Evolutionary conservation across 1,140 invertebrate species (phyloP).

Genomic region (Diorhabda carinulata): DNA sequence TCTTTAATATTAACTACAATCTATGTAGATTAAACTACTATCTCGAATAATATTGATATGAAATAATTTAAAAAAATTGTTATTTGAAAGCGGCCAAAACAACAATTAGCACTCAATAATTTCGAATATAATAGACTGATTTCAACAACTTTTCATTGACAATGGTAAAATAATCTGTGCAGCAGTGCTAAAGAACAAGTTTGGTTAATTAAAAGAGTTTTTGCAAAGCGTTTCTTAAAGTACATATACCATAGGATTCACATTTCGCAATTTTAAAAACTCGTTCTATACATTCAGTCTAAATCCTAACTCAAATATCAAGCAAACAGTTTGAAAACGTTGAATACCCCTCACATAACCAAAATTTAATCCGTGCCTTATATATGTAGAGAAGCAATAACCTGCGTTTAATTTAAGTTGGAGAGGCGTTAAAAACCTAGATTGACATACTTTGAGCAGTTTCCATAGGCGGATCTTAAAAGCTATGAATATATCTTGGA

Average conservation of each 20-base stretch:
- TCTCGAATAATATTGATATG: too few relatives aligned
- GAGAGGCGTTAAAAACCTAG: conserved; percentile 16
- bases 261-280: conserved; percentile 8
- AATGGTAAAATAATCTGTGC: too few relatives aligned
- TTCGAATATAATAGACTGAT: too few relatives aligned
- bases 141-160: too few relatives aligned
- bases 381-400: conserved; percentile 20
- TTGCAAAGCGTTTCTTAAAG: conserved; percentile 2
- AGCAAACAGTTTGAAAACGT: conserved; percentile 11
- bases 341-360: conserved; percentile 16
- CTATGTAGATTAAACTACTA: too few relatives aligned
- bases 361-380: conserved; percentile 17
- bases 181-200: neutral
- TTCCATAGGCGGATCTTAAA: neutral
- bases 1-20: too few relatives aligned
- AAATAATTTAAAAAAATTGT: too few relatives aligned
- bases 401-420: conserved; percentile 21
- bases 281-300: conserved; percentile 18
- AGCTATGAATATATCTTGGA: too few relatives aligned
- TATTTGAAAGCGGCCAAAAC: too few relatives aligned
- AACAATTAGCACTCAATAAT: too few relatives aligned
- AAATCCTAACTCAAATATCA: conserved; percentile 8
- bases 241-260: neutral
- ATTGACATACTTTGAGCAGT: conserved; percentile 15
- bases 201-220: conserved; percentile 3